phyloP scores from a whole-genome alignment of 1,140 invertebrate genomes.

The Uloborus diversus region DNA sequence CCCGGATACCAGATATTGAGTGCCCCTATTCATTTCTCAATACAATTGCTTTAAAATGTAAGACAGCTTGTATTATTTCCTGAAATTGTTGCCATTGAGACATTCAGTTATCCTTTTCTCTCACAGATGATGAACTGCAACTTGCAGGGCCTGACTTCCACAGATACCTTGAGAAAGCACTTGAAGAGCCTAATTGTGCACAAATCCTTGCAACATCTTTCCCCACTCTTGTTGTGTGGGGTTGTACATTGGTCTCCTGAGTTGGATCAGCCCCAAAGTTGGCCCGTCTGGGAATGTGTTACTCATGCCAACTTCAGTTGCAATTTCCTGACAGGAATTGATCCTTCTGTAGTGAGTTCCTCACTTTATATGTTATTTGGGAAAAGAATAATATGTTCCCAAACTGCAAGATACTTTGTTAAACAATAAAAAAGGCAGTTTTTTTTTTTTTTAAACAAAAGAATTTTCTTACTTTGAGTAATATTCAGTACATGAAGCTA shows the following conservation, averaged over 20 bases:
- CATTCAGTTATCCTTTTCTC: conserved; percentile 5
- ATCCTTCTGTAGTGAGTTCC: conserved; percentile 76
- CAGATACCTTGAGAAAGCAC: conserved; percentile 8
- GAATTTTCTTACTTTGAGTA: too few species aligned
- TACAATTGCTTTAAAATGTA: too few species aligned
- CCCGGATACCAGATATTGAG: too few species aligned
- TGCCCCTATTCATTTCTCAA: too few species aligned
- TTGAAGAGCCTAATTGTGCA: conserved; percentile 34
- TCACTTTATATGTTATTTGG: too few species aligned
- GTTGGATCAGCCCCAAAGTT: conserved; percentile 33
- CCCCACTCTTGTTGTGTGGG: conserved; percentile 81
- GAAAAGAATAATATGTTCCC: too few species aligned
- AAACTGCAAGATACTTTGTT: too few species aligned
- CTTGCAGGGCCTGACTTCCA: not conserved
- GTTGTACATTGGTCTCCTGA: conserved; percentile 70
- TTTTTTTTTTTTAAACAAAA: conserved; percentile 7
- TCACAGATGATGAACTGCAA: conserved; percentile 29
- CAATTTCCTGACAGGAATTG: conserved; percentile 81
- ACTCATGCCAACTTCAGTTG: conserved; percentile 78
- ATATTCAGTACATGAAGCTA: too few species aligned
- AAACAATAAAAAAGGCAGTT: too few species aligned
- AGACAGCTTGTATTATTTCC: too few species aligned
- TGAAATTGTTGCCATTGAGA: too few species aligned
- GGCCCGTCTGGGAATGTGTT: conserved; percentile 74
- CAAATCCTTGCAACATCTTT: conserved; percentile 66